These are phyloP conservation scores for Tetanocera ferruginea DNA, from an alignment of 2,888 invertebrate species.

Conservation along the genomic window DNA sequence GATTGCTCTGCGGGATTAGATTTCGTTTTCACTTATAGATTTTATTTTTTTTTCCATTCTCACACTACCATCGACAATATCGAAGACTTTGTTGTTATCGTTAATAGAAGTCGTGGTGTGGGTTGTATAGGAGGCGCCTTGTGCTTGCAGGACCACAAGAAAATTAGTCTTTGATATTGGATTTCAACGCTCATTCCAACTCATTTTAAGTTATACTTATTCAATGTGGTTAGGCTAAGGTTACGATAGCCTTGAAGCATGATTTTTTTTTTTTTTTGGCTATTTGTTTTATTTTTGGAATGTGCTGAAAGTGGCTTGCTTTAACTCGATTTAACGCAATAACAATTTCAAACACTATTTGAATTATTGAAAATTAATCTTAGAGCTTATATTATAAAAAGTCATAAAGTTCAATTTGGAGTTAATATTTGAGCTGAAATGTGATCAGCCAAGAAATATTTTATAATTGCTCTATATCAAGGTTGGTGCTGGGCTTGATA, in stretches of 20 bases:
- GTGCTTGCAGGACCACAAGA: neutral
- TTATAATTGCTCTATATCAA: too few species aligned
- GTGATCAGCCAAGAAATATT: too few species aligned
- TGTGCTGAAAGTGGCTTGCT: neutral
- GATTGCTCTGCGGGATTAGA: constrained; percentile 60
- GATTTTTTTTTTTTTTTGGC: neutral
- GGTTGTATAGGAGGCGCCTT: neutral
- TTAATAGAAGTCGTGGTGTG: neutral
- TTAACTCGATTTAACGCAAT: neutral
- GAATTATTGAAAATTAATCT: too few species aligned
- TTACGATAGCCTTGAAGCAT: too few species aligned
- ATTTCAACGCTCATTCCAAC: neutral
- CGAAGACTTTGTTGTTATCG: neutral
- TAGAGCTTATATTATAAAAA: too few species aligned
- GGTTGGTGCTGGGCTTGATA: too few species aligned
- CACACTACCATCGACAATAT: neutral
- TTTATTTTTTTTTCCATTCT: constrained; percentile 37
- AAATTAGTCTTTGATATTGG: constrained; percentile 1
- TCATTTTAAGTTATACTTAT: too few species aligned
- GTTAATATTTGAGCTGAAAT: too few species aligned
- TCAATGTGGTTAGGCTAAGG: too few species aligned
- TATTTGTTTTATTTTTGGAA: neutral
- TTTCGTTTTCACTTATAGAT: constrained; percentile 58
- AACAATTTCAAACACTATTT: too few species aligned
- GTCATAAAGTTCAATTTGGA: too few species aligned